phyloP scores from a whole-genome alignment of 2,113 vertebrate genomes.

The Nesogale talazaci region DNA sequence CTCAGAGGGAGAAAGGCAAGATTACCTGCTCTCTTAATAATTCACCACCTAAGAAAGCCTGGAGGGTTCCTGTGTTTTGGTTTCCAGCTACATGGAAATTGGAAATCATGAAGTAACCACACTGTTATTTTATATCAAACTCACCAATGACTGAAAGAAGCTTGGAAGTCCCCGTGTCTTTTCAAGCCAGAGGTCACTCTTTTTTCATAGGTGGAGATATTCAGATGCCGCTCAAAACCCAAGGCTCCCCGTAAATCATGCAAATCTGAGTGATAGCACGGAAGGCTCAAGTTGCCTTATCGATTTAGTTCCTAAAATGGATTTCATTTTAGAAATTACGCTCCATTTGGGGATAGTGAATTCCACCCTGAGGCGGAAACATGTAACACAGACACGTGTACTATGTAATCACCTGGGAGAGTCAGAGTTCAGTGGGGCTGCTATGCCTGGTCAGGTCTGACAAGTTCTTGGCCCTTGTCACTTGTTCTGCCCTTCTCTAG shows the following conservation, averaged over 20 bases:
- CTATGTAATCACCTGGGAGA: not conserved
- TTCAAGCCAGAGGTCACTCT: not conserved
- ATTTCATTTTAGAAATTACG: not conserved
- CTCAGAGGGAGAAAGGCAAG: no score
- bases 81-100: not conserved
- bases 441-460: not conserved
- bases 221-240: not conserved
- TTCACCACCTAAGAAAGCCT: no score
- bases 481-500: not conserved
- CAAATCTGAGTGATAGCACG: not conserved
- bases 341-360: not conserved
- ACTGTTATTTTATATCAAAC: not conserved
- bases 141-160: not conserved
- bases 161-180: not conserved
- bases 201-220: not conserved
- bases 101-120: not conserved
- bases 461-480: not conserved
- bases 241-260: not conserved
- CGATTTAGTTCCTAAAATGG: not conserved
- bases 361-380: slow-evolving; percentile 1
- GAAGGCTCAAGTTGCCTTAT: not conserved
- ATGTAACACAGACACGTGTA: not conserved
- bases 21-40: no score
- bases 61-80: no score
- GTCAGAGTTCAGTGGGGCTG: not conserved